phyloP scores from a whole-genome alignment of 2,797 vertebrate genomes.

The Alcedo quadribrachys region DNA sequence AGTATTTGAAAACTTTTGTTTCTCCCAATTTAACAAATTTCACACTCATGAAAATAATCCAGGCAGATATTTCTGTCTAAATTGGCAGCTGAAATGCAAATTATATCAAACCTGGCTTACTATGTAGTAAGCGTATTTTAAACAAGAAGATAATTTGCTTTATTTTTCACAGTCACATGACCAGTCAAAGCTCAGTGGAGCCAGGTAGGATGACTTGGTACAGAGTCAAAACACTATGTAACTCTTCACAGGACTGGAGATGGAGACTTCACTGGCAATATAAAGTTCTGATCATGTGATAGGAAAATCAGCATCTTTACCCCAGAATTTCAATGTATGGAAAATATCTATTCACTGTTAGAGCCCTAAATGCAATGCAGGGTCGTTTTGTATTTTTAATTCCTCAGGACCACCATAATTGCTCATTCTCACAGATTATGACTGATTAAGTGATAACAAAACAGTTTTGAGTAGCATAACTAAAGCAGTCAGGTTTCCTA shows the following conservation, averaged over 20 bases:
- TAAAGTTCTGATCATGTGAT: neutral
- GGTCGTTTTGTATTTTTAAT: neutral
- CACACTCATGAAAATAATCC: neutral
- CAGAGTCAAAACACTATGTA: neutral
- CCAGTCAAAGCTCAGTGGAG: neutral
- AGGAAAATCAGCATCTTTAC: neutral
- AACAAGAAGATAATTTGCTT: neutral
- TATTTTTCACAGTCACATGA: neutral
- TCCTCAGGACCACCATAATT: neutral
- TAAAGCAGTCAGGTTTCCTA: neutral
- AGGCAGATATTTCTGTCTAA: neutral
- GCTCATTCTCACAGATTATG: neutral
- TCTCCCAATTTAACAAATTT: neutral
- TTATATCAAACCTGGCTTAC: neutral
- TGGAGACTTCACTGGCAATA: neutral
- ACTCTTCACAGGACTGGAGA: neutral
- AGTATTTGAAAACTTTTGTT: neutral
- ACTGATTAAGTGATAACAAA: neutral
- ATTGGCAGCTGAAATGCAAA: neutral
- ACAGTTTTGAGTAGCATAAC: neutral
- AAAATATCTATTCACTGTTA: neutral
- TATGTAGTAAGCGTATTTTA: neutral
- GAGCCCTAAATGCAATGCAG: neutral
- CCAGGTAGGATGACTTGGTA: rapidly evolving
- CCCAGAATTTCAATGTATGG: neutral